phyloP scores from a whole-genome alignment of 2,113 vertebrate species.

The Brienomyrus longianalis region DNA sequence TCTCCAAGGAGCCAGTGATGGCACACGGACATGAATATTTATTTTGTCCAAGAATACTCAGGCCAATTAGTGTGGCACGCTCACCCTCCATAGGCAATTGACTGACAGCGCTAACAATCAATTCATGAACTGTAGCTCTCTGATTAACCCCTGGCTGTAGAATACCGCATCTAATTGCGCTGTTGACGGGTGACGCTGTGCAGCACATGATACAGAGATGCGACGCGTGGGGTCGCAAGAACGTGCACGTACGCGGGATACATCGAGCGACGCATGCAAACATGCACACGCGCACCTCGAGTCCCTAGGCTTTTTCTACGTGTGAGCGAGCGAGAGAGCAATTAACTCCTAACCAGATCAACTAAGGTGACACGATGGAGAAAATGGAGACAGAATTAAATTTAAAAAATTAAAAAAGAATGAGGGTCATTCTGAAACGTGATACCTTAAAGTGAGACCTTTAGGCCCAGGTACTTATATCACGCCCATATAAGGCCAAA shows the following conservation, averaged over 20 bases:
- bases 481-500: not conserved
- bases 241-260: not conserved
- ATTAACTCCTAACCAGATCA: slow-evolving; percentile 4
- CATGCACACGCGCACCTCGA: not conserved
- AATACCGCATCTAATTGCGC: not conserved
- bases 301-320: not conserved
- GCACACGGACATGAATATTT: slow-evolving; percentile 41
- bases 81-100: slow-evolving; percentile 26
- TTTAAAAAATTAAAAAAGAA: not conserved
- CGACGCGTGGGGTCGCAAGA: too few relatives aligned
- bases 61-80: slow-evolving; percentile 29
- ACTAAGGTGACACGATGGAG: not conserved
- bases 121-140: slow-evolving; percentile 22
- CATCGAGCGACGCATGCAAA: not conserved
- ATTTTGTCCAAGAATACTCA: slow-evolving; percentile 22
- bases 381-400: not conserved
- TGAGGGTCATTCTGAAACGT: not conserved
- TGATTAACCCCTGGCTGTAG: slow-evolving; percentile 25
- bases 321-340: not conserved
- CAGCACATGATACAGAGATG: not conserved
- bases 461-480: not conserved
- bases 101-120: slow-evolving; percentile 36
- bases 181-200: not conserved
- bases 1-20: not conserved
- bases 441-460: not conserved